Percentiles rank a stretch among this genome's conserved stretches.
These are phyloP conservation scores for Rhombomys opimus DNA, from an alignment of 2,113 vertebrate genomes.

Conservation along the genomic window DNA sequence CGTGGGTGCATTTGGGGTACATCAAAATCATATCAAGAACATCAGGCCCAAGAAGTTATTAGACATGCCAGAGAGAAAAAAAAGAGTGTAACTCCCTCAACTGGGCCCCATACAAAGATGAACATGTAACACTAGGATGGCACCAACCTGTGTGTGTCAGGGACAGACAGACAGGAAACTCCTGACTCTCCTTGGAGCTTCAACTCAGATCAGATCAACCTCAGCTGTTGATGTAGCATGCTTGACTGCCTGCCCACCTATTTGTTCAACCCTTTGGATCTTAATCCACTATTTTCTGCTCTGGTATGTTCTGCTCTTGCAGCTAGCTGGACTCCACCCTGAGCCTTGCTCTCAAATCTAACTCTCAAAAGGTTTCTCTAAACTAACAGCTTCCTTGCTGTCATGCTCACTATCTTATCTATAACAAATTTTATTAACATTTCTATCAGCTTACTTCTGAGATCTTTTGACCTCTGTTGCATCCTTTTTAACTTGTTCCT, in stretches of 20 bases:
- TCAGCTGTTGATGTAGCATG: background rate
- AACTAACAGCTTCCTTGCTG: background rate
- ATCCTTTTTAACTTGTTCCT: background rate
- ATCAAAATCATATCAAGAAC: background rate
- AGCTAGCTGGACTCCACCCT: background rate
- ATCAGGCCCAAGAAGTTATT: background rate
- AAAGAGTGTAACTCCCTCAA: background rate
- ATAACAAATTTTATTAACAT: background rate
- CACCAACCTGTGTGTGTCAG: background rate
- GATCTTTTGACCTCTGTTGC: background rate
- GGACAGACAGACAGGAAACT: background rate
- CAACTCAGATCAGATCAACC: background rate
- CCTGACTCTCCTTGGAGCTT: background rate
- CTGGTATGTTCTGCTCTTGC: background rate
- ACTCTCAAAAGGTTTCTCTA: background rate
- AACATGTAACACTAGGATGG: background rate
- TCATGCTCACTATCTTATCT: background rate
- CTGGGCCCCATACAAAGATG: background rate
- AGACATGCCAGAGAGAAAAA: background rate
- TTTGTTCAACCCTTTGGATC: background rate
- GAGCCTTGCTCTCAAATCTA: background rate
- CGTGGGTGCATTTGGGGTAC: background rate
- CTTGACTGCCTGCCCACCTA: background rate
- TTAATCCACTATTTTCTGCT: background rate
- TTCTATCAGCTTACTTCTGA: background rate